Conservation (phyloP, 2,888 invertebrate genomes). For the Amphiduros pacificus region DNA sequence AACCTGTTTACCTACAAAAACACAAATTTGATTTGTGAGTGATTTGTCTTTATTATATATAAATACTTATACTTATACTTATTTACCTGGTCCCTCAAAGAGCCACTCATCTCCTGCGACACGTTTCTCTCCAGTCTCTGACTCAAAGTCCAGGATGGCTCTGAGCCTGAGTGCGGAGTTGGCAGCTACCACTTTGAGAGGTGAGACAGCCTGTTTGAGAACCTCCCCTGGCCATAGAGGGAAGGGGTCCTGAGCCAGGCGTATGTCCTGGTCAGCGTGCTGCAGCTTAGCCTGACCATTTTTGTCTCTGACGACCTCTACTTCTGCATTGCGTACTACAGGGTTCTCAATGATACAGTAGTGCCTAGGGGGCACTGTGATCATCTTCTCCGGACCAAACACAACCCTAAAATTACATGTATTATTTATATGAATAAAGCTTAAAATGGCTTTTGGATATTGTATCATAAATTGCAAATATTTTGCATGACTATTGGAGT, state of each 20-base stretch:
- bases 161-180: slow-evolving; percentile 61
- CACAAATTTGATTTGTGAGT: no score
- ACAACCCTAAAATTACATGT: slow-evolving; percentile 61
- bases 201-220: slow-evolving; percentile 31
- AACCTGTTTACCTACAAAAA: no score
- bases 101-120: slow-evolving; percentile 64
- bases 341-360: slow-evolving; percentile 63
- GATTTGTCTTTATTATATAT: no score
- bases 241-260: slow-evolving; percentile 63
- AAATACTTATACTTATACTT: no score
- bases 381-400: slow-evolving; percentile 60
- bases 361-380: slow-evolving; percentile 62
- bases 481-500: no score
- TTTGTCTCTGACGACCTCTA: slow-evolving; percentile 50
- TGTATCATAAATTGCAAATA: no score
- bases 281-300: slow-evolving; percentile 59
- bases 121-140: slow-evolving; percentile 50
- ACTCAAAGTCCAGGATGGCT: slow-evolving; percentile 60
- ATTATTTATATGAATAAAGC: no score
- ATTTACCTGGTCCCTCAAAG: slow-evolving; percentile 60
- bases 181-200: slow-evolving; percentile 55
- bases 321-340: slow-evolving; percentile 53
- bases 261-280: slow-evolving; percentile 62
- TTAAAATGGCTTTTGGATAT: no score
- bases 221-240: slow-evolving; percentile 63